phyloP scores from a whole-genome alignment of 2,797 vertebrate species.

The Rhinella marina region DNA sequence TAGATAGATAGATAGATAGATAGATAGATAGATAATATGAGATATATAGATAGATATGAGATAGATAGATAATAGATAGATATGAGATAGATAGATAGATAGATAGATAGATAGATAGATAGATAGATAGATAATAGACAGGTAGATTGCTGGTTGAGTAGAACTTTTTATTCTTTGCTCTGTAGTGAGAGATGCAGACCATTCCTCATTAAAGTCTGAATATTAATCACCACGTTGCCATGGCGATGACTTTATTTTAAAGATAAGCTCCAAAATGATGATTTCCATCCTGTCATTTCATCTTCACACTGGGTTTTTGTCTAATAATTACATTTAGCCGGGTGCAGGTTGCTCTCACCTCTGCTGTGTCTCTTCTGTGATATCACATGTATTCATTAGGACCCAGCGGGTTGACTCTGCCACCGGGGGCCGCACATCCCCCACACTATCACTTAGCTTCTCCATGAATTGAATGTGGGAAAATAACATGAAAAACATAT shows the following conservation, averaged over 20 bases:
- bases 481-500: neutral
- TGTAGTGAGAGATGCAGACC: neutral
- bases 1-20: too few relatives aligned
- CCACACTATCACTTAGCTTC: neutral
- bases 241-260: slow-evolving; percentile 22
- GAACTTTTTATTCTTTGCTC: neutral
- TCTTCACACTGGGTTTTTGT: slow-evolving; percentile 21
- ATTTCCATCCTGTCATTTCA: neutral
- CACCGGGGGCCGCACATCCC: neutral
- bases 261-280: slow-evolving; percentile 24
- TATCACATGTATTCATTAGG: slow-evolving; percentile 45
- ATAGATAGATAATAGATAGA: too few relatives aligned
- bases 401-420: slow-evolving; percentile 32
- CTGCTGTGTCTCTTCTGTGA: slow-evolving; percentile 28
- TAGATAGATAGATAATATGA: too few relatives aligned
- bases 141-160: neutral
- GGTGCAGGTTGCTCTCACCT: slow-evolving; percentile 35
- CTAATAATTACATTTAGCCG: slow-evolving; percentile 34
- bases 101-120: neutral
- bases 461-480: neutral
- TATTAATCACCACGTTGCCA: slow-evolving; percentile 34
- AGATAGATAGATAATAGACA: neutral
- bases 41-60: too few relatives aligned
- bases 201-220: slow-evolving; percentile 10
- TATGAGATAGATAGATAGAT: neutral